Percentiles rank a stretch among this genome's conserved stretches.
Conservation (phyloP, 2,113 vertebrate species). For the Danio rerio region GRCz12tu NC_133197.1:9792001-9792500, state of each 20-base stretch:
- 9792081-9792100: neutral
- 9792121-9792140: no score
- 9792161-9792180: no score
- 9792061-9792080: neutral
- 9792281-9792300: neutral
- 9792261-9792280: no score
- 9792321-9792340: neutral
- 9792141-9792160: neutral
- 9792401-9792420: neutral
- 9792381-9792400: neutral
- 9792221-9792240: neutral
- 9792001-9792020: neutral
- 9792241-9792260: neutral
- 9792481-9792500: no score
- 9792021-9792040: neutral
- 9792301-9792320: neutral
- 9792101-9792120: no score
- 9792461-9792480: neutral
- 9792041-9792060: no score
- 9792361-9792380: neutral
- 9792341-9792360: neutral
- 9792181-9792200: neutral
- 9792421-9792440: neutral
- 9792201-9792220: neutral
- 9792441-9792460: neutral